Base-by-base conservation (phyloP, 1,140 invertebrate genomes). In the Oncopeltus fasciatus region DNA sequence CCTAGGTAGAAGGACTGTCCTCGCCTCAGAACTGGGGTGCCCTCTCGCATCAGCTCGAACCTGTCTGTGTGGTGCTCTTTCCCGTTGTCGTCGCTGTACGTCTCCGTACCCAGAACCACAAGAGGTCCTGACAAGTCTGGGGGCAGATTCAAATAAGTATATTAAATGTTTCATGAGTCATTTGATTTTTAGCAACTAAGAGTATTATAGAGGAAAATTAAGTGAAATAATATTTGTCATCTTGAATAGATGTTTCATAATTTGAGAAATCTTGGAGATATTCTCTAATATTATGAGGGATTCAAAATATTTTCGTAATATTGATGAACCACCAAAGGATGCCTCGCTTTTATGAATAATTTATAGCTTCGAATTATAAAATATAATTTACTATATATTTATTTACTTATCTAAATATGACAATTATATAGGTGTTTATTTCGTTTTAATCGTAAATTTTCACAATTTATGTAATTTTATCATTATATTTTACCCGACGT, bases 1-100 rank as follows among this genome's bases (percentile, higher is more conserved):
- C 49, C 49, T 0, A 83, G 70, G 57, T 76, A 80, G 72, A 87
- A 86, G 1, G 76, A 74, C 67, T 82, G 77, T 0, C 83, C 84
- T n/a, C 85, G 72, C 20, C 85, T 71, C 3, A 86, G 71, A 38
- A 87, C 75, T 0, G 79, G 74, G 4, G 74, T 75, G 60, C 77
- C 70, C 2, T 80, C 77, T 29, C 80, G 76, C 8, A 83, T 71
- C 16, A 78, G 70, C 68, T 87, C 83, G 66, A 77, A 87, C 62
- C 77, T 77, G 27, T 78, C 74, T 5, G 84, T 84, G 67, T 82
- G 80, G 70, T 86, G 85, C 1, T 69, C 66, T 28, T 74, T 71
- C 0, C 78, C 76, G 68, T 87, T 87, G 66, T 82, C 79, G 2
- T 20, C 16, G n/a, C 27, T n/a, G 16, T 53, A 53, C 3, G 49